Conservation (phyloP, 2,113 vertebrate species). For the Xenopus borealis region DNA sequence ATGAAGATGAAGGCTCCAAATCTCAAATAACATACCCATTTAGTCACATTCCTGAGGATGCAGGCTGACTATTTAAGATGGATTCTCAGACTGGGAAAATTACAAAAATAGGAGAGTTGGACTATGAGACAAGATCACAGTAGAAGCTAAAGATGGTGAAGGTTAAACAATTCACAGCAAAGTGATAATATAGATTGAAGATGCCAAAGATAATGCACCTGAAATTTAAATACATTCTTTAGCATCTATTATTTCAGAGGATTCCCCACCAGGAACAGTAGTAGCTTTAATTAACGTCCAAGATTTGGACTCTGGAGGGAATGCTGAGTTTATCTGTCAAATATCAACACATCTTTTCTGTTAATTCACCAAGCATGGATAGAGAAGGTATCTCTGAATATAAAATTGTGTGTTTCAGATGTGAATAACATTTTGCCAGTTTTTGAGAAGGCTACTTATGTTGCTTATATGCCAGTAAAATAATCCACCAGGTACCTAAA, state of each 20-base stretch:
- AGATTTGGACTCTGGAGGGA: slow-evolving; percentile 57
- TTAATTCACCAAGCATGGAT: slow-evolving; percentile 56
- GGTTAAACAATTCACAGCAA: slow-evolving; percentile 46
- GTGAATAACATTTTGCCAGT: slow-evolving; percentile 59
- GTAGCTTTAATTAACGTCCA: slow-evolving; percentile 58
- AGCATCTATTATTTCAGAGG: slow-evolving; percentile 48
- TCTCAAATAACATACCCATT: slow-evolving; percentile 53
- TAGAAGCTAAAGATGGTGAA: slow-evolving; percentile 53
- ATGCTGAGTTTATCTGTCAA: slow-evolving; percentile 53
- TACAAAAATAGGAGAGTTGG: slow-evolving; percentile 44
- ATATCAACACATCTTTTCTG: slow-evolving; percentile 57
- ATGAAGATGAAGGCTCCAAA: slow-evolving; percentile 53
- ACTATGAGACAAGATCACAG: slow-evolving; percentile 54
- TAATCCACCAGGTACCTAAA: slow-evolving; percentile 62
- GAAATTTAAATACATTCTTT: slow-evolving; percentile 63
- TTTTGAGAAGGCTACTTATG: slow-evolving; percentile 56
- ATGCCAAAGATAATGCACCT: slow-evolving; percentile 59
- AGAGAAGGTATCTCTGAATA: slow-evolving; percentile 50
- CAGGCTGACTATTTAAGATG: slow-evolving; percentile 50
- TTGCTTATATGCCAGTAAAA: slow-evolving; percentile 66
- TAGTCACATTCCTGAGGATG: slow-evolving; percentile 44
- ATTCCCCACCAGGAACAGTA: slow-evolving; percentile 49
- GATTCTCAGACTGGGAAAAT: slow-evolving; percentile 50
- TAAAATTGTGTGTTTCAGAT: slow-evolving; percentile 53
- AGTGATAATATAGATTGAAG: slow-evolving; percentile 52